Evolutionary conservation across 2,113 vertebrate genomes (phyloP), one percentile per base, ranked within the genome.

Genomic region (Prolemur simus): DNA sequence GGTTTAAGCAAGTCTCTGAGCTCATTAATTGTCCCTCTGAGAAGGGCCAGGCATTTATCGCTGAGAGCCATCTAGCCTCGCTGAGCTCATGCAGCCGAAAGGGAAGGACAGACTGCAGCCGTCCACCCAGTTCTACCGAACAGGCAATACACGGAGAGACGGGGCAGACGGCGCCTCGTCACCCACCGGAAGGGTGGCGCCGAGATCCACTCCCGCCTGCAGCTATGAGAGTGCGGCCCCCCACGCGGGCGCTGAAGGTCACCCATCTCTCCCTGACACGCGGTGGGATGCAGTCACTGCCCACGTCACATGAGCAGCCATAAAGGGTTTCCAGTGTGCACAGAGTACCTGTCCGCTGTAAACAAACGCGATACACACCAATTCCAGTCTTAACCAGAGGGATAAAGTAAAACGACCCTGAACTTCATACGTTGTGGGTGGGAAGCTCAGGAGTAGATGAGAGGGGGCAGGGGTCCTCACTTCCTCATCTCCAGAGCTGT

Each of bases 1-100:
- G 1, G 63, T 89, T 63, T 94, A 87, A 96, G 87, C 80, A 66
- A 60, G 78, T 29, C 96, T 92, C 81, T 14, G 74, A 96, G 94
- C 96, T 97, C 93, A 96, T 96, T 97, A 97, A 93, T 87, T 93
- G 95, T 95, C 87, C 74, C 87, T 94, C 83, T 93, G 80, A 84
- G 95, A 93, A 95, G 95, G 77, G 66, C 87, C 37, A 6, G 95
- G 66, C 64, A 66, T 97, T 97, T 91, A 91, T 96, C 96, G 93
- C 39, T 42, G 94, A 96, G 74, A 93, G 89, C 74, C 49, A 66
- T 80, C 89, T 54, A 52, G 80, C 54, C 60, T 81, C 52, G 10
- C 83, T 14, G 80, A 85, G 84, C 86, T 95, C 95, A 37, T 32
- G 14, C 42, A 69, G 92, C 47, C 73, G 42, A 45, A 60, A 71